Conservation (phyloP, 2,888 invertebrate genomes). For the Phortica okadai region DNA sequence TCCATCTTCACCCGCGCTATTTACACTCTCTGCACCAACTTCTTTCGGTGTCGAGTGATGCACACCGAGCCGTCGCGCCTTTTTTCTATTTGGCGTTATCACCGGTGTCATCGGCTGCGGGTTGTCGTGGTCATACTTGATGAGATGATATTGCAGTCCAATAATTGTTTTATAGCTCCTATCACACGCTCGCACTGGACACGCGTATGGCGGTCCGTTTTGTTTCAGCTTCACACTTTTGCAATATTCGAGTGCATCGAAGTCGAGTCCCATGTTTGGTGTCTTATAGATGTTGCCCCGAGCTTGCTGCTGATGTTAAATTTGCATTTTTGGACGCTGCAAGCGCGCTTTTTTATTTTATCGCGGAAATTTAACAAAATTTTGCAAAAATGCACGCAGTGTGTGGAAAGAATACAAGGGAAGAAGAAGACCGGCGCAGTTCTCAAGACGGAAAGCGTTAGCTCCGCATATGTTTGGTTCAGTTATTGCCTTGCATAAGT, state of each 20-base stretch:
- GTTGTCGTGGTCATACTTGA: slow-evolving; percentile 90
- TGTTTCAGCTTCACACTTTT: slow-evolving; percentile 84
- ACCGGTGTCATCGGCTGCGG: slow-evolving; percentile 82
- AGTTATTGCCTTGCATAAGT: too few relatives aligned
- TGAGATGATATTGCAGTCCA: slow-evolving; percentile 90
- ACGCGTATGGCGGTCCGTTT: slow-evolving; percentile 86
- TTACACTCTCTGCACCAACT: slow-evolving; percentile 30
- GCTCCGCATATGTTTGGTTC: too few relatives aligned
- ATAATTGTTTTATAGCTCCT: slow-evolving; percentile 91
- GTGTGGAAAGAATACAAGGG: not conserved
- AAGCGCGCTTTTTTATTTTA: slow-evolving; percentile 20
- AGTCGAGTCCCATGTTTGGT: slow-evolving; percentile 85
- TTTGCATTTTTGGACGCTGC: slow-evolving; percentile 47
- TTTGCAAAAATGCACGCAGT: not conserved
- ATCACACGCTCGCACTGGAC: slow-evolving; percentile 90
- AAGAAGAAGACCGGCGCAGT: too few relatives aligned
- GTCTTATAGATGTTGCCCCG: slow-evolving; percentile 44
- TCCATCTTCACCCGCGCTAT: slow-evolving; percentile 43
- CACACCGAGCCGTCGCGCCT: slow-evolving; percentile 78
- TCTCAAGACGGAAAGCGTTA: too few relatives aligned
- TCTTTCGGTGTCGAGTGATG: slow-evolving; percentile 77
- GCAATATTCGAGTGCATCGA: slow-evolving; percentile 91
- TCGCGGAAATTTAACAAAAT: slow-evolving; percentile 17
- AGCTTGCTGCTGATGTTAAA: slow-evolving; percentile 43
- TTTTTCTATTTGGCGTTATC: slow-evolving; percentile 81